Evolutionary conservation across 2,888 invertebrate species (phyloP), one percentile per base, ranked within the genome.

Genomic region (Hypercompe scribonia): DNA sequence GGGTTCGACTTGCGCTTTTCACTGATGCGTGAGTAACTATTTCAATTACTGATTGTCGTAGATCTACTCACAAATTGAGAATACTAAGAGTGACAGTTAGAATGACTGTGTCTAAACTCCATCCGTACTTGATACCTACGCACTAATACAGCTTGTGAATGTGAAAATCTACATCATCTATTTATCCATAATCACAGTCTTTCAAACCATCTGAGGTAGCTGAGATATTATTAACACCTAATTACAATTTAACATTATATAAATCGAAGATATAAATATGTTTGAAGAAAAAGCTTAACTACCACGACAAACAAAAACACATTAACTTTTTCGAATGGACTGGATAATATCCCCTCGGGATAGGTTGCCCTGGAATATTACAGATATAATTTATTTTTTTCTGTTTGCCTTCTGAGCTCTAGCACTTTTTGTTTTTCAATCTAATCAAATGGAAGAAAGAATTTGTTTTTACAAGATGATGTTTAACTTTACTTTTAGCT

Each of bases 371-470:
- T 31, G 7, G 31, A 61, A 61, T 61, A 61, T 61, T 61, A 61
- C 61, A 61, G 61, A 61, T 61, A 61, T 61, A 31, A 61, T 61
- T 61, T 31, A 61, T 61, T 61, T 61, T n/a, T 31, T 61, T 61
- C 61, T 61, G 7, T 18, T 31, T 61, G 31, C 13, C 31, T 61
- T 61, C 15, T 61, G 18, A 54, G n/a, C 50, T 54, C n/a, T 54
- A 15, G 5, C 31, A 58, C 31, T 61, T 18, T 61, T 31, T 61
- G 61, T 61, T 13, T 61, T 61, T 15, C 61, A 18, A 61, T 61
- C 18, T 31, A 31, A 61, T 61, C 61, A 61, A 61, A 31, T 61
- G 1, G 4, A 28, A 58, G 28, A 28, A 5, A 58, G 28, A 28
- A 28, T 61, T 31, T 18, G 2, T 31, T 61, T 61, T 31, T 31